Percentiles rank a stretch among this genome's conserved stretches.
These are phyloP conservation scores for Galbula dea DNA, from an alignment of 2,113 vertebrate genomes.

Conservation along the genomic window DNA sequence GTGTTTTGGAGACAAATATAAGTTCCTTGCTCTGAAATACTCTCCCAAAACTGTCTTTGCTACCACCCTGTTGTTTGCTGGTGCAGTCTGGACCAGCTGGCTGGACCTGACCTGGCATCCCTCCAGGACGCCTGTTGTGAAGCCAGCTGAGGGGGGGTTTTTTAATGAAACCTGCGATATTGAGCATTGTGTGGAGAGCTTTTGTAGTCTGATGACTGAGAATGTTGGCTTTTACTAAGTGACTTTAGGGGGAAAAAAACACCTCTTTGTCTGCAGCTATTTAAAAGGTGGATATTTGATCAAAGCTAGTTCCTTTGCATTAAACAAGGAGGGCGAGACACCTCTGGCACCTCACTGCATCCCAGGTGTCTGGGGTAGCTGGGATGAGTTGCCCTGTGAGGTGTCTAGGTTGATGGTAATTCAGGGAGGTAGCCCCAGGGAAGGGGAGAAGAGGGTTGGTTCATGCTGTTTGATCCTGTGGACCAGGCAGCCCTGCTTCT, in stretches of 20 bases:
- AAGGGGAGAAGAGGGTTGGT: not conserved
- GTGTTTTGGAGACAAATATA: slow-evolving; percentile 6
- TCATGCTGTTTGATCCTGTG: fast-evolving
- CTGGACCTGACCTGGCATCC: not conserved
- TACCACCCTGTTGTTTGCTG: not conserved
- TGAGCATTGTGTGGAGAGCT: not conserved
- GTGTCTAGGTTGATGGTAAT: not conserved
- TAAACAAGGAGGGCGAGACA: not conserved
- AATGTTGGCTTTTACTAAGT: not conserved
- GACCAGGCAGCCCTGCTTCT: not conserved
- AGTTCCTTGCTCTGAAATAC: not conserved
- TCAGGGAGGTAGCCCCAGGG: not conserved
- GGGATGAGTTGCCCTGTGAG: not conserved
- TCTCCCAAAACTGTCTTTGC: not conserved
- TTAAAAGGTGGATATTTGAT: not conserved
- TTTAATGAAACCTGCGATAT: not conserved
- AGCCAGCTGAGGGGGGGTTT: not conserved
- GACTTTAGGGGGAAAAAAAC: not conserved
- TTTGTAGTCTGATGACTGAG: not conserved
- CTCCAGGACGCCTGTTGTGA: not conserved
- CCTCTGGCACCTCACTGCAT: not conserved
- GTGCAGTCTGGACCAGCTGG: not conserved
- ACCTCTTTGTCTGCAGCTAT: not conserved
- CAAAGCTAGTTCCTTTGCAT: not conserved
- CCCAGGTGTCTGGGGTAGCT: not conserved